phyloP scores from a whole-genome alignment of 2,888 invertebrate genomes.

The Criorhina ranunculi region DNA sequence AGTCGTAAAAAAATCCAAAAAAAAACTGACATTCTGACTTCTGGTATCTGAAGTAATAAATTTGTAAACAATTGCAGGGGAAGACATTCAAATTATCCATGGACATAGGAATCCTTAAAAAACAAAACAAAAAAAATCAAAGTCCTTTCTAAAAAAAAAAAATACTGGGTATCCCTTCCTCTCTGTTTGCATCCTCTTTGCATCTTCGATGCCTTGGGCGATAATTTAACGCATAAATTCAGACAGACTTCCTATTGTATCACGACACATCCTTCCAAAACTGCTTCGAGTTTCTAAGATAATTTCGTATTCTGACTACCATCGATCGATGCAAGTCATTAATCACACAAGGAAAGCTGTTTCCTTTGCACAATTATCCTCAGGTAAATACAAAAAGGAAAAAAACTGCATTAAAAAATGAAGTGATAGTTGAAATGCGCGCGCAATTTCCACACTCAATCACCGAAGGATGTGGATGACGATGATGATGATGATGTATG shows the following conservation, averaged over 20 bases:
- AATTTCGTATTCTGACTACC: conserved; percentile 37
- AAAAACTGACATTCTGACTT: conserved; percentile 59
- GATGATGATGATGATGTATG: conserved; percentile 52
- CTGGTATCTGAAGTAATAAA: conserved; percentile 65
- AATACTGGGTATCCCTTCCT: conserved; percentile 1
- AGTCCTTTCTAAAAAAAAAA: conserved; percentile 34
- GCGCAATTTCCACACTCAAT: conserved; percentile 71
- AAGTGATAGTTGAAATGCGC: conserved; percentile 49
- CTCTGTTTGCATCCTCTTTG: conserved; percentile 50
- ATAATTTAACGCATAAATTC: conserved; percentile 53
- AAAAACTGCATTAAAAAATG: conserved; percentile 54
- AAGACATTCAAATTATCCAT: conserved; percentile 50
- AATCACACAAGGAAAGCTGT: conserved; percentile 64
- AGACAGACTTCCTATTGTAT: conserved; percentile 36
- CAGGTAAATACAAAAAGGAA: neutral
- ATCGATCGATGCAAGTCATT: conserved; percentile 42
- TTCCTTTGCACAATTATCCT: conserved; percentile 68
- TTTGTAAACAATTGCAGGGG: conserved; percentile 38
- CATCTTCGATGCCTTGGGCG: conserved; percentile 27
- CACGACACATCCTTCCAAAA: conserved; percentile 12
- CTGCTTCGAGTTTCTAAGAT: conserved; percentile 11
- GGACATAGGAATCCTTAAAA: conserved; percentile 32
- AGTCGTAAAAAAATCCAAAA: conserved; percentile 57
- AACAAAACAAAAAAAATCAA: neutral
- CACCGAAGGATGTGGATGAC: conserved; percentile 51